Base-by-base conservation (phyloP, 1,140 invertebrate species). In the Cylas formicarius region DNA sequence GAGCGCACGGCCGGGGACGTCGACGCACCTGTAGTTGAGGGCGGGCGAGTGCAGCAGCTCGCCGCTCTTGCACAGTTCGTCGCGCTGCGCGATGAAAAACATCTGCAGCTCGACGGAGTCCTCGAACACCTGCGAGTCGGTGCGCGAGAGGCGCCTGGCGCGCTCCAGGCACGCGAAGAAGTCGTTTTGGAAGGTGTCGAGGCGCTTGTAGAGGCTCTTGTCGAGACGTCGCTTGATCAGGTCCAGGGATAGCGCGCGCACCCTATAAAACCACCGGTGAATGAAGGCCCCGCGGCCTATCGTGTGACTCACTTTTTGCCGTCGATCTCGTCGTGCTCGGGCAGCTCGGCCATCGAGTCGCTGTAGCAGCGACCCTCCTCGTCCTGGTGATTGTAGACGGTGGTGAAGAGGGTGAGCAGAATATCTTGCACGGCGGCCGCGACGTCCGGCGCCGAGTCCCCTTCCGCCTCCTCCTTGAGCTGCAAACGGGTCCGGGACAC, bases 121-220 rank as follows among this genome's bases (percentile, higher is more conserved):
- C 65, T 97, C 89, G 38, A 72, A 96, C 93, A 91, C 80, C 67
- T 95, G 84, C 1, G 92, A 96, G 69, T 97, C 91, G 0, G 87
- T 89, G 3, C 88, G 75, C 0, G 90, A 90, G 2, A 93, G 67
- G 44, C 80, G 78, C 6, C 95, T 75, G 0, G 92, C 92, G 59
- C 89, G 68, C 59, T 96, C 90, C 64, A 97, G 81, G 53, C 95
- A 90, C 6, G 84, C 77, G 65, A 99, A 98, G 55, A 98, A 80
- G 62, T 98, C 95, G 60, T 94, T 90, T 72, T 99, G 96, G 66
- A 98, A 98, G 32, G 82, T 75, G 67, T 99, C 95, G 20, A 99
- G 67, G 16, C 96, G 73, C 52, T 86, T 84, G 63, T 98, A 98
- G 10, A 90, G 75, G 5, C 90, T 88, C 60, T 85, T 78, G 62